These are phyloP conservation scores for Muscicapa adusta DNA, from an alignment of 2,113 vertebrate species.

Conservation along the genomic window DNA sequence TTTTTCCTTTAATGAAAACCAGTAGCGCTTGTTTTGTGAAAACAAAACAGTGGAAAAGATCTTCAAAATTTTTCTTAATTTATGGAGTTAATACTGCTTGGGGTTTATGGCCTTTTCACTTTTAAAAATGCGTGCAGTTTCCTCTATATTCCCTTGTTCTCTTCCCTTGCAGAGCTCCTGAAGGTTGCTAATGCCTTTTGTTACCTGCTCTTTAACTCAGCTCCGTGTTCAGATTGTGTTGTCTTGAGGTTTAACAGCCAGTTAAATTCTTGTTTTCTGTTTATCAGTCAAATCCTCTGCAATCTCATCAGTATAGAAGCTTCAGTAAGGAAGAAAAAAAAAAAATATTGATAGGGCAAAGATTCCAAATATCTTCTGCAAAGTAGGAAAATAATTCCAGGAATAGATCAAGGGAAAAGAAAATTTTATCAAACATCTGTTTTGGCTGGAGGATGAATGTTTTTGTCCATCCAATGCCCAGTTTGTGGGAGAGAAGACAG, in stretches of 20 bases:
- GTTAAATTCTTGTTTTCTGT: not conserved
- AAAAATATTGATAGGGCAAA: not conserved
- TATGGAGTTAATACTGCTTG: not conserved
- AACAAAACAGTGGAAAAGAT: not conserved
- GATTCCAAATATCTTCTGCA: not conserved
- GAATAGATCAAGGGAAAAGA: not conserved
- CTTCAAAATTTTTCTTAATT: not conserved
- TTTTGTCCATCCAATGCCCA: not conserved
- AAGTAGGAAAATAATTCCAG: not conserved
- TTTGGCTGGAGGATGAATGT: not conserved
- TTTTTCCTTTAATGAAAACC: not conserved
- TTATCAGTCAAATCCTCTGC: not conserved
- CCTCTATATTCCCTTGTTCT: not conserved
- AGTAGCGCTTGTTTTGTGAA: not conserved
- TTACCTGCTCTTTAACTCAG: not conserved
- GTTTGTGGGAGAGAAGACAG: not conserved
- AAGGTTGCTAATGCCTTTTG: not conserved
- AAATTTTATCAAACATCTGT: not conserved
- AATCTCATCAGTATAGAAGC: not conserved
- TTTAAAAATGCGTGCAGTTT: not conserved
- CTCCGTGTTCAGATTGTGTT: not conserved
- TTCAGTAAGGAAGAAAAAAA: not conserved
- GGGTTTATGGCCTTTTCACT: not conserved
- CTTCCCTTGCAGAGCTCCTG: not conserved
- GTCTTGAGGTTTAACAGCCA: not conserved